Percentiles rank a stretch among this genome's conserved stretches.
phyloP scores from a whole-genome alignment of 2,797 vertebrate genomes.

The Sardinella longiceps region DNA sequence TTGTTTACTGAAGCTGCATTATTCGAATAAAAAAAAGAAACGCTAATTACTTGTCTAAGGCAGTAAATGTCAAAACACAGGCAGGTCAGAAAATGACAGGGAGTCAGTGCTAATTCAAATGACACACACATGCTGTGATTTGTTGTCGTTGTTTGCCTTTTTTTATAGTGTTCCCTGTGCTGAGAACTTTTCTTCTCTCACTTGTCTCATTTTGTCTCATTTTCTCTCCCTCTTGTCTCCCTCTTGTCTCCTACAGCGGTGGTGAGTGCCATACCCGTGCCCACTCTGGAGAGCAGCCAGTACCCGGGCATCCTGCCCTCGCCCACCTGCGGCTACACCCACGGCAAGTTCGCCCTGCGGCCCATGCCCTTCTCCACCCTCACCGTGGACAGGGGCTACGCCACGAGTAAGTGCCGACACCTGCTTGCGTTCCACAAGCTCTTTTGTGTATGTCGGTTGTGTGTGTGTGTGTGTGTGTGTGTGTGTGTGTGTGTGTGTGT shows the following conservation, averaged over 20 bases:
- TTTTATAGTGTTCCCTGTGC: background rate
- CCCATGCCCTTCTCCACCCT: constrained; percentile 90
- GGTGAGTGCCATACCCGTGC: constrained; percentile 92
- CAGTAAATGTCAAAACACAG: background rate
- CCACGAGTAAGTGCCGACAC: constrained; percentile 75
- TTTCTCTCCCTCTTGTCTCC: background rate
- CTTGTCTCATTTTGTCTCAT: background rate
- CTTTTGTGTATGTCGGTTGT: too few species aligned
- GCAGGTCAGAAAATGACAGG: background rate
- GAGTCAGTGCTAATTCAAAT: background rate
- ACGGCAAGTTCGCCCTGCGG: constrained; percentile 87
- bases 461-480: background rate
- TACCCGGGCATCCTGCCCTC: constrained; percentile 91
- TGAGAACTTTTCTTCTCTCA: background rate
- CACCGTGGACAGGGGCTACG: constrained; percentile 85
- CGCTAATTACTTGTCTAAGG: background rate
- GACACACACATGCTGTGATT: background rate
- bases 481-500: background rate
- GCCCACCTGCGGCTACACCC: constrained; percentile 88
- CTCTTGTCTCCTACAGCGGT: constrained; percentile 74
- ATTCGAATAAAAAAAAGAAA: background rate
- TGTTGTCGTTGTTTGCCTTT: background rate
- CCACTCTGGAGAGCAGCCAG: constrained; percentile 89
- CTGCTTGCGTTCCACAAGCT: constrained; percentile 10
- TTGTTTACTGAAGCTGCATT: background rate